Percentiles rank a stretch among this genome's conserved stretches.
Conservation (phyloP, 2,113 vertebrate species). For the Oncorhynchus gorbuscha region DNA sequence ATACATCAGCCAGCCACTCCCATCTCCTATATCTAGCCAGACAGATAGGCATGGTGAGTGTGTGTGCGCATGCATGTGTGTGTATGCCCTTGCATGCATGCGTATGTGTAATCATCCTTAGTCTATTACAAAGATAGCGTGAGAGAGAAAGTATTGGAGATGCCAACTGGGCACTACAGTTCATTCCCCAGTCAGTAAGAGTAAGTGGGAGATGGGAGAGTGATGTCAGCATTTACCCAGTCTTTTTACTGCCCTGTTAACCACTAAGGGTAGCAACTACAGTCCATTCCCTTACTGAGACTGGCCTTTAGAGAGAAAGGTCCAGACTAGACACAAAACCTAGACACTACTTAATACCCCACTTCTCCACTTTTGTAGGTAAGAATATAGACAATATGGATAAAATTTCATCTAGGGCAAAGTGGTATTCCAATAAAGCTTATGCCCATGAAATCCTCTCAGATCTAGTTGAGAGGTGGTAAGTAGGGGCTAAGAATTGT, state of each 20-base stretch:
- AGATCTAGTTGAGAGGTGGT: too few species aligned
- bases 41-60: slow-evolving; percentile 2
- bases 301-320: too few species aligned
- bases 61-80: background rate
- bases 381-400: too few species aligned
- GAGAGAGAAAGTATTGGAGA: background rate
- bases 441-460: too few species aligned
- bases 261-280: background rate
- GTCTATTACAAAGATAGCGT: background rate
- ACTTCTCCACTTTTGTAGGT: too few species aligned
- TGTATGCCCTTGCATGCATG: background rate
- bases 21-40: background rate
- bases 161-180: background rate
- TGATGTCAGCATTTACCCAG: slow-evolving; percentile 15
- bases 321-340: too few species aligned
- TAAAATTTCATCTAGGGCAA: too few species aligned
- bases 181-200: background rate
- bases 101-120: background rate
- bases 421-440: too few species aligned
- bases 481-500: too few species aligned
- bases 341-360: too few species aligned
- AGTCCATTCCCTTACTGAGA: too few species aligned
- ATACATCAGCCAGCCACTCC: background rate
- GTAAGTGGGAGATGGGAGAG: background rate
- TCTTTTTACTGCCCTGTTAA: background rate